These are phyloP conservation scores for Diadema setosum DNA, from an alignment of 35 echinoderm and acorn worm genomes.

Conservation along the genomic window DNA sequence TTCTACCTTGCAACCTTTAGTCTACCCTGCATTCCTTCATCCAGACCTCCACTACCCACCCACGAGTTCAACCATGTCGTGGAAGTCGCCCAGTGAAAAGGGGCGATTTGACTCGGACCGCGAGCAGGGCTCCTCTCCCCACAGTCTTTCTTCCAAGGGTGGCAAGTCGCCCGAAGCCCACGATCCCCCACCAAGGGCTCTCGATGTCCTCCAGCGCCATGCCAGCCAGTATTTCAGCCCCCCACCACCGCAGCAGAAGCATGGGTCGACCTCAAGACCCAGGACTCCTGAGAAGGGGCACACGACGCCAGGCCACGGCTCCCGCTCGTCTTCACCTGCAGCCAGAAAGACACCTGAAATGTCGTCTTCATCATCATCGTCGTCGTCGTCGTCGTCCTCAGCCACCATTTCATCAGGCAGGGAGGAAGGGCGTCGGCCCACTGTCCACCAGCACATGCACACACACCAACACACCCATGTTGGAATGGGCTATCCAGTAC, in stretches of 20 bases:
- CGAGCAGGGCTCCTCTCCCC: conserved; percentile 37
- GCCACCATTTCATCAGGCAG: not conserved
- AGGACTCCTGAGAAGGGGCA: conserved; percentile 1
- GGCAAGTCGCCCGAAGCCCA: not conserved
- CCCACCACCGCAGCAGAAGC: not conserved
- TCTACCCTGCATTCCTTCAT: conserved; percentile 31
- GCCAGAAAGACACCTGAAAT: conserved; percentile 43
- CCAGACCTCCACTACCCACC: conserved; percentile 42
- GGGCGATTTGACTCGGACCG: conserved; percentile 37
- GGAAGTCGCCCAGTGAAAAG: conserved; percentile 53
- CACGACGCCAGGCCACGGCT: not conserved
- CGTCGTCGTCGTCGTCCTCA: not conserved
- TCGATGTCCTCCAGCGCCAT: conserved; percentile 62
- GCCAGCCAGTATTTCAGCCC: conserved; percentile 56
- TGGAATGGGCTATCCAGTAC: conserved; percentile 48
- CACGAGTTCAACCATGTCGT: not conserved
- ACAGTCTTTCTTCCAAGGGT: not conserved
- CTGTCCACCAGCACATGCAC: conserved; percentile 65
- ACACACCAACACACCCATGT: conserved; percentile 76
- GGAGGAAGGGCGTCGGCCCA: not conserved
- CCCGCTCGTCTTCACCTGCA: conserved; percentile 28
- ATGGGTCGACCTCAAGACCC: not conserved
- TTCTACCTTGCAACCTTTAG: conserved; percentile 34
- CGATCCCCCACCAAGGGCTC: conserved; percentile 41
- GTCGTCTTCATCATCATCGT: not conserved